Evolutionary conservation across 2,888 invertebrate genomes (phyloP), one percentile per base, ranked within the genome.

Genomic region (Boloria euphrosyne): DNA sequence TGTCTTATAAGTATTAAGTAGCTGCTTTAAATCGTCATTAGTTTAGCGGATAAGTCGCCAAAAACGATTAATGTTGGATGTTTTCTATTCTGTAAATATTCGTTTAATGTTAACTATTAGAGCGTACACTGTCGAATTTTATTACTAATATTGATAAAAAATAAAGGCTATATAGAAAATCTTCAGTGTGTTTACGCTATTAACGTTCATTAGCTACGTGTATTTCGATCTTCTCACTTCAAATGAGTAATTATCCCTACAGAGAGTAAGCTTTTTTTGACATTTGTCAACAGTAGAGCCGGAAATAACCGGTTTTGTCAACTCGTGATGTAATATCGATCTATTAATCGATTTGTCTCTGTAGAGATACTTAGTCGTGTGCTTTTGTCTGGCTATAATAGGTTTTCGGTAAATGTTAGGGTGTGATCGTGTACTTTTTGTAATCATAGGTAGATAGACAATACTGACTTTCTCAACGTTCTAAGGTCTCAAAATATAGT

Each of bases 381-480:
- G 31, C 49, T 64, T 64, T 46, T 44, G 46, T 47, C 53, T 51
- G 57, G 62, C 61, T 65, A 47, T 67, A 55, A 62, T 69, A 67
- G 62, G 51, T 52, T 51, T 61, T 54, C 31, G 62, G 50, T 63
- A 78, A 79, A 80, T 80, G 80, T 84, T 74, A 84, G 85, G 81
- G 77, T 78, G 83, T 85, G 85, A 84, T 80, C 77, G 82, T 80
- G 78, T 87, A 87, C 86, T 73, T 85, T 86, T 86, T 86, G 79
- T 86, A 86, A 81, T 75, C 75, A 75, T 71, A 72, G 65, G 57
- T 71, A 71, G 72, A 72, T 72, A 72, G 71, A 72, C 71, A 72
- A 72, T 72, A 72, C 63, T 71, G 47, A 67, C 66, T 13, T 38
- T 49, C 7, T 67, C 52, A 51, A 66, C 60, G 62, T 68, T 60